Conservation (phyloP, 2,888 invertebrate species). For the Anarsia innoxiella region DNA sequence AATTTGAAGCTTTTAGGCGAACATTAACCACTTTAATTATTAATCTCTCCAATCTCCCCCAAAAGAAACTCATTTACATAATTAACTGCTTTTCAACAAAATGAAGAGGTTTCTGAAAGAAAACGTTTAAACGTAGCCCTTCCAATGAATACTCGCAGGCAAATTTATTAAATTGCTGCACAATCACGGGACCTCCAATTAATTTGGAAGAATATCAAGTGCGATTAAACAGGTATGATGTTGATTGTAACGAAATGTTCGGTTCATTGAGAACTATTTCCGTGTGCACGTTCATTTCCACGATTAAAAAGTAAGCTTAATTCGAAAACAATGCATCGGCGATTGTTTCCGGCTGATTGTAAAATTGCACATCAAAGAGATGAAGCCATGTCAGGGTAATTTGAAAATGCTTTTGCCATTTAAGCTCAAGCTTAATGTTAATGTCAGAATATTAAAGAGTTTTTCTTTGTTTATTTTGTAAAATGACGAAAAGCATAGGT, state of each 20-base stretch:
- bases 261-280: too few relatives aligned
- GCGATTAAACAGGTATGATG: neutral
- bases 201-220: conserved; percentile 1
- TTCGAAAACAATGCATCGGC: too few relatives aligned
- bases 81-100: conserved; percentile 16
- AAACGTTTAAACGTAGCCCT: conserved; percentile 5
- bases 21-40: conserved; percentile 15
- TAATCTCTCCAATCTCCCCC: conserved; percentile 13
- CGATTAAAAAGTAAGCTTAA: too few relatives aligned
- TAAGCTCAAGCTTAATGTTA: neutral
- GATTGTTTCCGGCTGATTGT: neutral
- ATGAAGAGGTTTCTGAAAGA: conserved; percentile 10
- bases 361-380: neutral
- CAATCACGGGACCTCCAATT: conserved; percentile 3
- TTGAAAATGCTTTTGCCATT: neutral
- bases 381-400: neutral
- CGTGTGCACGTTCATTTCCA: too few relatives aligned
- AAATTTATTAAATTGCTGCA: conserved; percentile 6
- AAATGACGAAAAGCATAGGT: too few relatives aligned
- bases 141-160: conserved; percentile 3
- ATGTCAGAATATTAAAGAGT: neutral
- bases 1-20: conserved; percentile 12
- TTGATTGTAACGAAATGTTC: too few relatives aligned
- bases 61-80: conserved; percentile 17
- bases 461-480: neutral